Conservation (phyloP, 2,888 invertebrate genomes). For the Synanthedon tipuliformis region DNA sequence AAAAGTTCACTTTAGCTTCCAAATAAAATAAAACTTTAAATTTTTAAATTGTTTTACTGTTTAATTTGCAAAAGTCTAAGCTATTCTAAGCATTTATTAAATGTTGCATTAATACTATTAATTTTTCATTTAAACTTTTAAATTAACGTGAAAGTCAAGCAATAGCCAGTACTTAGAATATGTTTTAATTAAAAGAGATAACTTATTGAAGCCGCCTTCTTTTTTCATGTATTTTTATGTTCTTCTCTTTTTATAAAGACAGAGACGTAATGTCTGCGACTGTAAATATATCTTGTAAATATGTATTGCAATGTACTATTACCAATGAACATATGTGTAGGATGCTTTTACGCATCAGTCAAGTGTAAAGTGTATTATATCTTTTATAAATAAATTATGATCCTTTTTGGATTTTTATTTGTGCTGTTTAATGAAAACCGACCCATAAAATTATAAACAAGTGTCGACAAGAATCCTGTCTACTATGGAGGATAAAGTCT, state of each 20-base stretch:
- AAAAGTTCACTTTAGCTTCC: too few relatives aligned
- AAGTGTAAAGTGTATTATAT: slow-evolving; percentile 68
- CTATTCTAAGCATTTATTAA: too few relatives aligned
- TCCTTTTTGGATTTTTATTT: slow-evolving; percentile 62
- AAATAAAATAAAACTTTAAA: too few relatives aligned
- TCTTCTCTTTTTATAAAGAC: slow-evolving; percentile 19
- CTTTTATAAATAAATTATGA: slow-evolving; percentile 63
- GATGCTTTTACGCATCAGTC: slow-evolving; percentile 50
- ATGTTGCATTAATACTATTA: too few relatives aligned
- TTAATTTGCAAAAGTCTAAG: too few relatives aligned
- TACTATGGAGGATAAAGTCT: too few relatives aligned
- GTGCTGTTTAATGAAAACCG: slow-evolving; percentile 29
- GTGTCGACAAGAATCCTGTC: too few relatives aligned
- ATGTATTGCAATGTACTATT: slow-evolving; percentile 42
- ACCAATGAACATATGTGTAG: slow-evolving; percentile 49
- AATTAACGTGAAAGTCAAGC: too few relatives aligned
- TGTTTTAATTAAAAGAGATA: not conserved
- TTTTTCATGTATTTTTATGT: not conserved
- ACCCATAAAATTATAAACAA: too few relatives aligned
- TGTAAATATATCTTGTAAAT: slow-evolving; percentile 41
- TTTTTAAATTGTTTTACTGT: too few relatives aligned
- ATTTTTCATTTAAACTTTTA: too few relatives aligned
- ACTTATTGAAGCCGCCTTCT: not conserved
- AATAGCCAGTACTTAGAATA: not conserved
- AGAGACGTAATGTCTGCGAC: slow-evolving; percentile 8